A percentile compares a stretch with the other conserved stretches of the same genome.
Conservation (phyloP, 2,797 vertebrate genomes). For the Sebastes vulpes region DNA sequence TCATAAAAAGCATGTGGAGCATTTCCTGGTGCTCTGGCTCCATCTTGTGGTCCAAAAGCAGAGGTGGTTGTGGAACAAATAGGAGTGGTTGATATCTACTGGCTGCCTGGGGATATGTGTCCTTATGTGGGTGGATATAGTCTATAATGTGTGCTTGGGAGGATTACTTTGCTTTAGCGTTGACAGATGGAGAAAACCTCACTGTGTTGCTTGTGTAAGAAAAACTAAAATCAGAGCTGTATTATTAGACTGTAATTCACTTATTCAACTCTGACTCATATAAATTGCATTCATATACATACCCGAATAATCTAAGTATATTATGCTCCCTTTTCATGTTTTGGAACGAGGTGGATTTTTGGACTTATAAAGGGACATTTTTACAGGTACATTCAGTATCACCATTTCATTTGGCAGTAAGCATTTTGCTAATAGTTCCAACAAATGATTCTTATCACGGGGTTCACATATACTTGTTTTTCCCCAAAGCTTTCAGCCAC, state of each 20-base stretch:
- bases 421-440: not conserved
- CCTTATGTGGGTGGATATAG: not conserved
- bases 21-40: slow-evolving; percentile 38
- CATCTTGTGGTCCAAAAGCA: slow-evolving; percentile 49
- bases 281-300: not conserved
- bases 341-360: not conserved
- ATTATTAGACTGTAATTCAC: not conserved
- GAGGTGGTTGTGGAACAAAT: not conserved
- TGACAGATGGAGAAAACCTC: not conserved
- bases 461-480: not conserved
- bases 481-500: not conserved
- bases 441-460: not conserved
- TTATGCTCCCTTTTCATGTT: not conserved
- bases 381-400: not conserved
- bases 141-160: not conserved
- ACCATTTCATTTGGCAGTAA: not conserved
- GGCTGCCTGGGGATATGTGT: not conserved
- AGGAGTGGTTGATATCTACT: not conserved
- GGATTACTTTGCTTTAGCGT: not conserved
- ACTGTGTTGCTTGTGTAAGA: not conserved
- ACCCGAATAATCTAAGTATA: not conserved
- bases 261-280: not conserved
- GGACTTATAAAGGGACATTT: not conserved
- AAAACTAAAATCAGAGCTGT: not conserved
- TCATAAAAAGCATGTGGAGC: not conserved